These are phyloP conservation scores for Aurelia sp. DNA, from an alignment of 30 jellyfish, hydroid and myxozoan species.

Conservation along the genomic window DNA sequence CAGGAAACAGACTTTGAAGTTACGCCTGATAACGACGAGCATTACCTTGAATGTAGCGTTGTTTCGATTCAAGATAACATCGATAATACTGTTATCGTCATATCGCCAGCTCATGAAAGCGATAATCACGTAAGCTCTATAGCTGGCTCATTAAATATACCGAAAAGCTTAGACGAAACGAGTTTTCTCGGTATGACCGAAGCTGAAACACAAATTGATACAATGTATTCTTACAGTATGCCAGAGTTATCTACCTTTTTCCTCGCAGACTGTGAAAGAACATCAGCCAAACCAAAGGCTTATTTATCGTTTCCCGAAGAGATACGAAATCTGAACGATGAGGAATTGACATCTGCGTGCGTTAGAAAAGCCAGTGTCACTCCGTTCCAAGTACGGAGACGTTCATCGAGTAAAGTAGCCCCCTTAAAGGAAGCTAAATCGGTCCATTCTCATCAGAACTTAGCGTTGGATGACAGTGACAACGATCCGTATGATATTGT, in stretches of 20 bases:
- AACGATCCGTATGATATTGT: too few species aligned
- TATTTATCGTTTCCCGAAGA: conserved; percentile 34
- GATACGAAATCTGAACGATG: not conserved
- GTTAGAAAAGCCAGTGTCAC: not conserved
- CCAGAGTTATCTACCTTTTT: conserved; percentile 39
- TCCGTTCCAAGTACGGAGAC: conserved; percentile 20
- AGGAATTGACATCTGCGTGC: not conserved
- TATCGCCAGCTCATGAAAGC: conserved; percentile 44
- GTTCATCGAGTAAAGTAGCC: conserved; percentile 26
- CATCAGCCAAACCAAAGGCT: conserved; percentile 7
- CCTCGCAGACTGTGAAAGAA: not conserved
- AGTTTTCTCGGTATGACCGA: too few species aligned
- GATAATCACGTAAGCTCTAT: conserved; percentile 3
- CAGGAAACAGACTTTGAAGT: too few species aligned
- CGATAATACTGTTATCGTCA: conserved; percentile 52
- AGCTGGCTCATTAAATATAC: not conserved
- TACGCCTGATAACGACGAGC: too few species aligned
- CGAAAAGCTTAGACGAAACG: too few species aligned
- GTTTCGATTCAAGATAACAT: conserved; percentile 7
- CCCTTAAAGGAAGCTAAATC: not conserved
- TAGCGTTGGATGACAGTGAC: too few species aligned
- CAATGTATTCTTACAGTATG: conserved; percentile 51
- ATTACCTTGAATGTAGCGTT: too few species aligned
- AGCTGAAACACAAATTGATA: not conserved
- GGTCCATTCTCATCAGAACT: too few species aligned